A percentile compares a stretch with the other conserved stretches of the same genome.
Evolutionary conservation across 1,140 invertebrate species (phyloP).

Genomic region (Drosophila sp.): DNA sequence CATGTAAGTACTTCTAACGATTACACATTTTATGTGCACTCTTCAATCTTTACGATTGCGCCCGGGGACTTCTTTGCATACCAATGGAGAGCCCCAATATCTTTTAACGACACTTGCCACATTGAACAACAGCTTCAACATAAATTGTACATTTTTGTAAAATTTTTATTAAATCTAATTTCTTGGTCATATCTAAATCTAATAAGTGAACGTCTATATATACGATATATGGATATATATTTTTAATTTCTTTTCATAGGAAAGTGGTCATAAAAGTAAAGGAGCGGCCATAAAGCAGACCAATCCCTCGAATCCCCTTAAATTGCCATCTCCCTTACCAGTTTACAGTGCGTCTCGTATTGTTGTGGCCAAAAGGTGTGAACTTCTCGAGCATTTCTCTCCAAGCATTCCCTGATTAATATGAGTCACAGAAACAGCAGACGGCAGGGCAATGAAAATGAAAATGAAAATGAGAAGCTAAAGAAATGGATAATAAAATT

Average conservation of each 20-base stretch:
- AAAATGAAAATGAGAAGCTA: conserved; percentile 46
- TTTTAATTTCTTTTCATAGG: conserved; percentile 80
- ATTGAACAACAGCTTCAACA: conserved; percentile 36
- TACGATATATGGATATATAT: conserved; percentile 51
- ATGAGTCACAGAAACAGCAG: conserved; percentile 39
- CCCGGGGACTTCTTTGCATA: conserved; percentile 72
- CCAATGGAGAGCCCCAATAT: conserved; percentile 51
- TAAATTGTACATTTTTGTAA: conserved; percentile 76
- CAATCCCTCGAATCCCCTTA: conserved; percentile 37
- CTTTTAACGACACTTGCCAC: conserved; percentile 72
- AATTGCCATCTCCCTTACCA: background rate
- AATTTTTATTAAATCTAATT: no score
- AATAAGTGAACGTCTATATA: conserved; percentile 64
- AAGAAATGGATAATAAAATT: conserved; percentile 76
- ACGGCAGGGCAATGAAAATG: conserved; percentile 55
- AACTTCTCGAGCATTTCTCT: conserved; percentile 61
- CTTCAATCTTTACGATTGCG: conserved; percentile 64
- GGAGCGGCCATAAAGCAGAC: conserved; percentile 63
- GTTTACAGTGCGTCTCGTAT: conserved; percentile 3
- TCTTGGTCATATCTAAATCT: conserved; percentile 74
- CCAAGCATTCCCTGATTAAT: conserved; percentile 54
- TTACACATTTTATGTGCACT: conserved; percentile 78
- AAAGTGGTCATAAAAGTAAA: conserved; percentile 73
- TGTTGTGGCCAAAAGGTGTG: conserved; percentile 81
- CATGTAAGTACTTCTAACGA: conserved; percentile 67